phyloP scores from a whole-genome alignment of 2,797 vertebrate species.

The Cossypha heuglini region DNA sequence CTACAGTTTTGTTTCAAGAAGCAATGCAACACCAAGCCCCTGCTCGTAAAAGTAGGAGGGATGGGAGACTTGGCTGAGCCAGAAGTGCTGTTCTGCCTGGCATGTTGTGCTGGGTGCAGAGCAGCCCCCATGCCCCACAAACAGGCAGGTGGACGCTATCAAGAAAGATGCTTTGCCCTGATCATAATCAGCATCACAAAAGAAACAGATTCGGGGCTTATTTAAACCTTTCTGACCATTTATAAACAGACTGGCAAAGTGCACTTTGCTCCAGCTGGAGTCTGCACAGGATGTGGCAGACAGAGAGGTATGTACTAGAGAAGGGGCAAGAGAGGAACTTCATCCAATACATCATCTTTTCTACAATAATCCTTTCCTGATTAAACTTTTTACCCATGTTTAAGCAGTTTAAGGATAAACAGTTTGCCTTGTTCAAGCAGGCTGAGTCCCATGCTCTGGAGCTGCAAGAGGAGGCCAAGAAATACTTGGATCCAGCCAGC shows the following conservation, averaged over 20 bases:
- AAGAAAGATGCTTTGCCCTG: not conserved
- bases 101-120: not conserved
- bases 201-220: not conserved
- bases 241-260: not conserved
- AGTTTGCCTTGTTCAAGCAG: not conserved
- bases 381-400: not conserved
- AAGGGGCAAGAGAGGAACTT: not conserved
- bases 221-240: not conserved
- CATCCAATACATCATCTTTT: not conserved
- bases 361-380: not conserved
- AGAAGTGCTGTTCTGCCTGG: not conserved
- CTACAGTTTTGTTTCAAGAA: not conserved
- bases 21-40: not conserved
- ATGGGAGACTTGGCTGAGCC: not conserved
- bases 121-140: rapidly evolving
- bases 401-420: not conserved
- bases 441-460: not conserved
- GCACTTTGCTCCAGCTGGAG: not conserved
- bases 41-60: not conserved
- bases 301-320: not conserved
- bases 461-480: not conserved
- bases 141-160: not conserved
- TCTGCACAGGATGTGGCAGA: not conserved
- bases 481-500: not conserved
- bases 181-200: not conserved